Percentiles rank a stretch among this genome's conserved stretches.
These are phyloP conservation scores for Aphelinus atriplicis DNA, from an alignment of 1,140 invertebrate species.

Conservation along the genomic window DNA sequence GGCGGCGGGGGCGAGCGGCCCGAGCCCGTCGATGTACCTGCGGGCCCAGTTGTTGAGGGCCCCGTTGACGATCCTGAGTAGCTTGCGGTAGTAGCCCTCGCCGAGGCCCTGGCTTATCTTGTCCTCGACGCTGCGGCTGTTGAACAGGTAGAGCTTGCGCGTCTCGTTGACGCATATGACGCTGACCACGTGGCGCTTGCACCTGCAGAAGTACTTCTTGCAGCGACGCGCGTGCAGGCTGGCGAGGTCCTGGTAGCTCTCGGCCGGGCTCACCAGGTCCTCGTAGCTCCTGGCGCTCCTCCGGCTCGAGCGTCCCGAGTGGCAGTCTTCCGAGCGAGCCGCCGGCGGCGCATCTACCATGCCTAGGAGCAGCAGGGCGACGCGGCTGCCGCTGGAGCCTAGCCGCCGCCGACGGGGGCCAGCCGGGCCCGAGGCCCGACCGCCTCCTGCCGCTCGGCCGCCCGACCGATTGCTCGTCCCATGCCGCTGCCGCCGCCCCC, in stretches of 20 bases:
- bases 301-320: slow-evolving; percentile 50
- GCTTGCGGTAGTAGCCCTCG: slow-evolving; percentile 61
- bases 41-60: slow-evolving; percentile 59
- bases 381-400: not conserved
- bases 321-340: slow-evolving; percentile 60
- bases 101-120: slow-evolving; percentile 57
- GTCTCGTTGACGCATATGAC: slow-evolving; percentile 62
- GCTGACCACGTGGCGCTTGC: slow-evolving; percentile 61
- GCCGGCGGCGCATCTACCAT: slow-evolving; percentile 41
- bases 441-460: no score
- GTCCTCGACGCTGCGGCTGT: slow-evolving; percentile 60
- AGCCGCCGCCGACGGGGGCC: no score
- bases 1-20: not conserved
- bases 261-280: slow-evolving; percentile 58
- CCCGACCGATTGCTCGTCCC: no score
- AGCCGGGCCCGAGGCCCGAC: no score
- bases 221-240: slow-evolving; percentile 59
- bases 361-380: slow-evolving; percentile 34
- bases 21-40: slow-evolving; percentile 59
- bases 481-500: no score
- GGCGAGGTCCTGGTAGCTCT: slow-evolving; percentile 54
- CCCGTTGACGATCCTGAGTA: slow-evolving; percentile 57
- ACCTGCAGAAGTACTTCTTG: slow-evolving; percentile 61
- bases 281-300: slow-evolving; percentile 51
- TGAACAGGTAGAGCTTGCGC: slow-evolving; percentile 62